Base-by-base conservation (phyloP, 2,113 vertebrate species). In the Saimiri boliviensis region DNA sequence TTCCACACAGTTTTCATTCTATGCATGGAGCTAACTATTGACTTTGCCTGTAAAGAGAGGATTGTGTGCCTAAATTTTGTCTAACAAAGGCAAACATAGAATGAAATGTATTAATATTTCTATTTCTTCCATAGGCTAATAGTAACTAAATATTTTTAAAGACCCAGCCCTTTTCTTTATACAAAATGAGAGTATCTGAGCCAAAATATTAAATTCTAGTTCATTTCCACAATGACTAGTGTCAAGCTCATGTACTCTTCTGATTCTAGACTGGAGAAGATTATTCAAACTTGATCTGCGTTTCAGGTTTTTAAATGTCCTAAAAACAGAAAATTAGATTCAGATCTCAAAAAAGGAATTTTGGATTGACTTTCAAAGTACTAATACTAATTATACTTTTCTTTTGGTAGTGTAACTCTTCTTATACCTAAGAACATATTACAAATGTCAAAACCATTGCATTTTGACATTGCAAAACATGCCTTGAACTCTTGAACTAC, bases 361-460 rank as follows among this genome's bases (percentile, higher is more conserved):
- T 97, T 91, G 60, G 85, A 96, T 97, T 97, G 94, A 94, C 91
- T 98, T 97, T 96, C 93, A 97, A 95, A 95, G 97, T 94, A 86
- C 90, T 98, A 97, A 97, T 94, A 96, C 77, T 97, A 97, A 98
- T 98, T 97, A 93, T 90, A 97, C 97, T 98, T 98, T 97, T 97
- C 92, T 96, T 96, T 93, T 93, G 92, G 84, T 98, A 96, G 89
- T 25, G 86, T 96, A 92, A 97, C 92, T 98, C 96, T 86, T 97
- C 95, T 97, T 96, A 94, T 94, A 97, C 90, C 96, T 95, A 97
- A 95, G 97, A 97, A 97, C 96, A 95, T 93, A 97, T 97, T 97
- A 96, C 88, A 97, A 93, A 92, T 98, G 97, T 98, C 82, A 94
- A 97, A 95, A 83, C 85, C 49, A 60, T 40, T 92, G 87, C 81